phyloP scores from a whole-genome alignment of 2,113 vertebrate genomes.

The Willisornis vidua region DNA sequence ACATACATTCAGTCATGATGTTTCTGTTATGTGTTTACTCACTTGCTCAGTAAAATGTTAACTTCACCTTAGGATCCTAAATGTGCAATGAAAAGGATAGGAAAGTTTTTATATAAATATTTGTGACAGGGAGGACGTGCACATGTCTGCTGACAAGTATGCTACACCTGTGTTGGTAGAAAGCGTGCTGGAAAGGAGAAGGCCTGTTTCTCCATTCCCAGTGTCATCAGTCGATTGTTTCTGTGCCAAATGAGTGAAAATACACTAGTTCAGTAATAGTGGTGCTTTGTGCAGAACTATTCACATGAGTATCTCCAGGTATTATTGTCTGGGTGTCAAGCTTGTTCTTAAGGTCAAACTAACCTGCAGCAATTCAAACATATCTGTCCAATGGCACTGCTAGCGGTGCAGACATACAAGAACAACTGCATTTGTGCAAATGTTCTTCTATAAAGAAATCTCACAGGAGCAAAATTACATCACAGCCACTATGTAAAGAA shows the following conservation, averaged over 20 bases:
- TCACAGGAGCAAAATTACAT: background rate
- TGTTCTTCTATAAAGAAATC: background rate
- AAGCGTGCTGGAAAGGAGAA: background rate
- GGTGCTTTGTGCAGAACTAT: rapidly evolving
- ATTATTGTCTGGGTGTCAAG: background rate
- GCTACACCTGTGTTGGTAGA: background rate
- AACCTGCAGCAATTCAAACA: too few relatives aligned
- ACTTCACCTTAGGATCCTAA: background rate
- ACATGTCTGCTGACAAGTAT: rapidly evolving
- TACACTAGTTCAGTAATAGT: background rate
- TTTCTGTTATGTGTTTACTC: background rate
- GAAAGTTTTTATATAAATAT: background rate
- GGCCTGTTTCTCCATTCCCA: background rate
- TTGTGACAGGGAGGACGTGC: background rate
- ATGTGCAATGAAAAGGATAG: background rate
- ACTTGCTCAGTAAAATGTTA: background rate
- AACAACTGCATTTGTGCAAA: background rate
- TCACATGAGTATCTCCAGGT: background rate
- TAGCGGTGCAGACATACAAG: rapidly evolving
- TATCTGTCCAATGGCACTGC: too few relatives aligned
- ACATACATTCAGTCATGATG: background rate
- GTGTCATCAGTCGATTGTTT: background rate
- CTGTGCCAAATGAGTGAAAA: background rate
- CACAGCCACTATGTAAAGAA: background rate
- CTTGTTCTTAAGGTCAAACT: background rate